These are phyloP conservation scores for Silurus lanzhouensis DNA, from an alignment of 2,797 vertebrate species.

Conservation along the genomic window DNA sequence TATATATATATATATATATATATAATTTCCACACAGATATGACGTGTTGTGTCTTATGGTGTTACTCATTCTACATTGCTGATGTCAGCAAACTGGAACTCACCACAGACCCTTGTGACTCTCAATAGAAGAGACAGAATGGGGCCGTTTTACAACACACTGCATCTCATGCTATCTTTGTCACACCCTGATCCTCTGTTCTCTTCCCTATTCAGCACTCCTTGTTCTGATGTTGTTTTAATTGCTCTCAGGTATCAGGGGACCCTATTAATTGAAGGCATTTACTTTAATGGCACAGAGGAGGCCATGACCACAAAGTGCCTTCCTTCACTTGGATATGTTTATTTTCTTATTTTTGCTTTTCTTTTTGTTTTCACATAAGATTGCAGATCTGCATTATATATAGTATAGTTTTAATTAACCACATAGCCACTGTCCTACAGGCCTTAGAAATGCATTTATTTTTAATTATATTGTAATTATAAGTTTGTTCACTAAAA, in stretches of 20 bases:
- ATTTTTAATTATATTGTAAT: neutral
- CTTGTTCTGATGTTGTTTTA: neutral
- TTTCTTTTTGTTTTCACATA: neutral
- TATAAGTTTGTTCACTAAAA: neutral
- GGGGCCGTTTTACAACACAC: conserved; percentile 29
- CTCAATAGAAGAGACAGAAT: conserved; percentile 50
- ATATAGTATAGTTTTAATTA: neutral
- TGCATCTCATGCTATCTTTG: conserved; percentile 57
- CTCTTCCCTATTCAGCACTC: neutral
- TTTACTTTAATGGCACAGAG: conserved; percentile 6
- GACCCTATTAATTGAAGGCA: conserved; percentile 24
- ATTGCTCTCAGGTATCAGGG: conserved; percentile 6
- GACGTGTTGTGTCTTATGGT: conserved; percentile 46
- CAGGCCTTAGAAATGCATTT: neutral
- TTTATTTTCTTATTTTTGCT: conserved; percentile 20
- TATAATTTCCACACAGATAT: conserved; percentile 9
- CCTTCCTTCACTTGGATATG: conserved; percentile 20
- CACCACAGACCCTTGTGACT: conserved; percentile 24
- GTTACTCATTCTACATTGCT: conserved; percentile 43
- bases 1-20: no score
- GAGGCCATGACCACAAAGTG: conserved; percentile 24
- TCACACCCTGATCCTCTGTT: conserved; percentile 17
- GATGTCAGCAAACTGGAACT: conserved; percentile 45
- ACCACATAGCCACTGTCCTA: neutral
- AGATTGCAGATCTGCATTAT: conserved; percentile 32